Evolutionary conservation across 2,113 vertebrate genomes (phyloP).

Genomic region (Fukomys damarensis): DNA sequence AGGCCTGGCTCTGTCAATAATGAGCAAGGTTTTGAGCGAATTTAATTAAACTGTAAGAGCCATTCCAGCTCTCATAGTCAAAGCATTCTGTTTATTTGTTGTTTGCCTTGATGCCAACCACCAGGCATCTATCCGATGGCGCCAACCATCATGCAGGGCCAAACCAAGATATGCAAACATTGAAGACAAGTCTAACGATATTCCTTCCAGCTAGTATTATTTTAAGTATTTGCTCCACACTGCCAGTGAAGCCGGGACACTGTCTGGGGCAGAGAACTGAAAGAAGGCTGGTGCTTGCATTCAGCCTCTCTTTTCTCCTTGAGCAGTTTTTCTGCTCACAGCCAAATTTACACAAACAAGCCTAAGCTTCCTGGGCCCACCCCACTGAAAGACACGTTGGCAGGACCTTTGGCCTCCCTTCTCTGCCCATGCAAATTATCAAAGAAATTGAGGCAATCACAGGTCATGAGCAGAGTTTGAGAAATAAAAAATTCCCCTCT

Average conservation of each 20-base stretch:
- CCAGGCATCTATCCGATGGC: neutral
- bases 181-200: neutral
- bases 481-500: neutral
- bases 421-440: neutral
- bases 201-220: neutral
- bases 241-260: neutral
- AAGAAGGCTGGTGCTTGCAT: neutral
- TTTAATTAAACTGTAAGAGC: neutral
- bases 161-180: neutral
- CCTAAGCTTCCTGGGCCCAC: neutral
- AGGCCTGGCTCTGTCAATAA: neutral
- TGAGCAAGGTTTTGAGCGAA: neutral
- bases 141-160: neutral
- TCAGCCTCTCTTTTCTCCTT: neutral
- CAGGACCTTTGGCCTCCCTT: neutral
- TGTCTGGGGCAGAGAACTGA: neutral
- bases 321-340: neutral
- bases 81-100: neutral
- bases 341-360: neutral
- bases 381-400: no score
- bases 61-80: neutral
- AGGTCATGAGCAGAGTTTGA: neutral
- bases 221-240: neutral
- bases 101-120: neutral
- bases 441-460: neutral